phyloP scores from a whole-genome alignment of 2,797 vertebrate genomes.

The Channa striata region DNA sequence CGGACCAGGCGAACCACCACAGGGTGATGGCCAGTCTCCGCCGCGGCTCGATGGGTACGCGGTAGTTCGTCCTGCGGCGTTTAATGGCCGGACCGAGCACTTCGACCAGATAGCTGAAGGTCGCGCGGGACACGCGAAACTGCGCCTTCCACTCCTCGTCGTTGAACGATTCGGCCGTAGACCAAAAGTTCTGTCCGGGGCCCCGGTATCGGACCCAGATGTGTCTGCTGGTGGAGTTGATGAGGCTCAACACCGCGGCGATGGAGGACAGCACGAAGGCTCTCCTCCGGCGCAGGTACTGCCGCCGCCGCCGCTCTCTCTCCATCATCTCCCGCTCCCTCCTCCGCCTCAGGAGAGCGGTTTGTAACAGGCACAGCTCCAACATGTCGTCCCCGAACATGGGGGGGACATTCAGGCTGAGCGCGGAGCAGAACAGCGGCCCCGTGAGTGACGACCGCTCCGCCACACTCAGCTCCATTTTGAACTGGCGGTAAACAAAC shows the following conservation, averaged over 20 bases:
- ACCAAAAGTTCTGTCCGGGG: too few relatives aligned
- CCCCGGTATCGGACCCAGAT: slow-evolving; percentile 38
- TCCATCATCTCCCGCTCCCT: slow-evolving; percentile 48
- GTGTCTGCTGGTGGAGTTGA: slow-evolving; percentile 30
- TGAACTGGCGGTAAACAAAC: slow-evolving; percentile 16
- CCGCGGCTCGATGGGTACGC: slow-evolving; percentile 54
- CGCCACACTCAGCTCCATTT: slow-evolving; percentile 11
- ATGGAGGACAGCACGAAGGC: slow-evolving; percentile 59
- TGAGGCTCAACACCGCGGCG: slow-evolving; percentile 41
- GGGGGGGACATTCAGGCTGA: neutral
- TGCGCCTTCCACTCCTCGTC: slow-evolving; percentile 50
- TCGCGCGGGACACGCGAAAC: slow-evolving; percentile 44
- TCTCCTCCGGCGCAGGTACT: slow-evolving; percentile 53
- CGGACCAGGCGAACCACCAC: slow-evolving; percentile 56
- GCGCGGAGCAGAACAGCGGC: neutral
- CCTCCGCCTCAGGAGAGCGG: slow-evolving; percentile 22
- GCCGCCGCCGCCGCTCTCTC: slow-evolving; percentile 39
- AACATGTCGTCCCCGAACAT: neutral
- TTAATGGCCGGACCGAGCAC: slow-evolving; percentile 37
- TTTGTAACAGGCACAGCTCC: slow-evolving; percentile 38
- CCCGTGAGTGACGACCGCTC: accelerated
- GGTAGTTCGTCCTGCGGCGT: slow-evolving; percentile 44
- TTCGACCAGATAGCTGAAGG: slow-evolving; percentile 38
- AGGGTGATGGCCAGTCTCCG: slow-evolving; percentile 60
- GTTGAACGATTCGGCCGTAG: too few relatives aligned